These are phyloP conservation scores for Drosophila micromelanica DNA, from an alignment of 1,140 invertebrate species.

Conservation along the genomic window DNA sequence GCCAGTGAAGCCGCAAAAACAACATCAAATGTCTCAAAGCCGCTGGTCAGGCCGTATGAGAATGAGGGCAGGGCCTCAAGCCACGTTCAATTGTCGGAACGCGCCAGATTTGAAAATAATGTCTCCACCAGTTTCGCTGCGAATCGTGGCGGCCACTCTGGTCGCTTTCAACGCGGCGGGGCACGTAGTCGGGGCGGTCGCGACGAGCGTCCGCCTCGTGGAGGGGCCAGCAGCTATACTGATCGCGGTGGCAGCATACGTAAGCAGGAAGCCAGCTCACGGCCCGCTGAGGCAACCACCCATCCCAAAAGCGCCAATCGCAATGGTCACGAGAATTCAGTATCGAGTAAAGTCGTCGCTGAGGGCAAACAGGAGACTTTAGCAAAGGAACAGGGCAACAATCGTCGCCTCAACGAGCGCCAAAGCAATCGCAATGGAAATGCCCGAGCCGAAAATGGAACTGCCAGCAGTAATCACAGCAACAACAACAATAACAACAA, in stretches of 20 bases:
- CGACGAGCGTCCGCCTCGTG: conserved; percentile 51
- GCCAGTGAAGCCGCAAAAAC: conserved; percentile 73
- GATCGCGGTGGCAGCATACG: conserved; percentile 34
- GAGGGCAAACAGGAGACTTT: conserved; percentile 46
- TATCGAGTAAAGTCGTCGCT: conserved; percentile 11
- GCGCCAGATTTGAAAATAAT: conserved; percentile 79
- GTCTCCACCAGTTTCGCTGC: conserved; percentile 82
- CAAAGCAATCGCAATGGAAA: conserved; percentile 48
- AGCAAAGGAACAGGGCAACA: conserved; percentile 42
- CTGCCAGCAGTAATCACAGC: conserved; percentile 11
- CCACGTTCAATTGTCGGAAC: conserved; percentile 23
- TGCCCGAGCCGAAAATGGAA: conserved; percentile 54
- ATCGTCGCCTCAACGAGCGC: conserved; percentile 40
- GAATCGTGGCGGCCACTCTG: conserved; percentile 57
- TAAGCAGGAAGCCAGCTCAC: conserved; percentile 15
- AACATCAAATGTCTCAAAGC: conserved; percentile 71
- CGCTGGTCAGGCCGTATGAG: conserved; percentile 44
- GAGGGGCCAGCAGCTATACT: conserved; percentile 19
- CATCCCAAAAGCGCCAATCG: conserved; percentile 35
- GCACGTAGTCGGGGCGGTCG: conserved; percentile 43
- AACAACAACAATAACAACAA: conserved; percentile 10
- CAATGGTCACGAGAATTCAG: conserved; percentile 44
- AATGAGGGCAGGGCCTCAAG: conserved; percentile 9
- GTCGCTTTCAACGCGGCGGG: conserved; percentile 41
- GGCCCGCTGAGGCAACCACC: background rate